Base-by-base conservation (phyloP, 2,888 invertebrate genomes). In the Phlogophora meticulosa region DNA sequence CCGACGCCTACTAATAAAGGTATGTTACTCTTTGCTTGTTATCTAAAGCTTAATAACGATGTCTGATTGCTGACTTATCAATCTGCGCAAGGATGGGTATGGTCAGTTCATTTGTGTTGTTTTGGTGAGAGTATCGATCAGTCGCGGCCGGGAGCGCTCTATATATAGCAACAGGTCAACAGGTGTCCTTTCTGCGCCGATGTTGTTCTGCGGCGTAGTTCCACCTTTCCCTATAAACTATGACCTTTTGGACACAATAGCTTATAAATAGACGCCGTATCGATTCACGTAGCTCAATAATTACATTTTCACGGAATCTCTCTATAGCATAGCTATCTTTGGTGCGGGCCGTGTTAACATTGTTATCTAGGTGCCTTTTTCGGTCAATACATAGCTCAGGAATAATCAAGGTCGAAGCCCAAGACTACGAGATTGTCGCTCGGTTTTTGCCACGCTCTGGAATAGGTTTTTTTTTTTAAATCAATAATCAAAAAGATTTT, bases 151-250 rank as follows among this genome's bases (percentile, higher is more conserved):
- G 87, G 86, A 87, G 85, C 83, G 89, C 84, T 92, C 94, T 94
- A 93, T 90, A 90, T 92, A 91, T 94, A 94, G 93, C 95, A 95
- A 94, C 95, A 94, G 92, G 94, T 94, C 92, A 82, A 87, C 86
- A 82, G 84, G 83, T 83, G 85, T 88, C 88, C 89, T 59, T 61
- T 83, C 84, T 85, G 88, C 89, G 88, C 91, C 85, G 82, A 74
- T 83, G 76, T 74, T 81, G 78, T 73, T 64, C 55, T 83, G 80
- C 87, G 92, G 87, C 93, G 94, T 91, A 91, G 87, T 89, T 87
- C 73, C 67, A 79, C 66, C 67, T 87, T 84, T 85, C 74, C 63
- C 71, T 75, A 72, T 85, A 76, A 85, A 85, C 81, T 86, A 72
- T 88, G 89, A 90, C 89, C 87, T 91, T 89, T 90, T 64, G 48